phyloP scores from a whole-genome alignment of 1,140 invertebrate species.

The Heterodera carotae region DNA sequence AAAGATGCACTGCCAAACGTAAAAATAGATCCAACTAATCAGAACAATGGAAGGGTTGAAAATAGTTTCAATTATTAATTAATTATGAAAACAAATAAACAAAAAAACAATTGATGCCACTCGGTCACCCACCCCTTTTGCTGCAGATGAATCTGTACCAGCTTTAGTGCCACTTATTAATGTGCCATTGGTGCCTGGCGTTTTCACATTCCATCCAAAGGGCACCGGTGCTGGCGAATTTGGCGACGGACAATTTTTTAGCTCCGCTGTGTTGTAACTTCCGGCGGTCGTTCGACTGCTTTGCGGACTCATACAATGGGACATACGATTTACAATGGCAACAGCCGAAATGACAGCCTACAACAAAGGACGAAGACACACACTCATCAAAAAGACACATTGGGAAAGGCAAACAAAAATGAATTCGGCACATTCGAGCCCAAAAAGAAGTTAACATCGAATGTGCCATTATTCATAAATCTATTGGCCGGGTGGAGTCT shows the following conservation, averaged over 20 bases:
- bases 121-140: not conserved
- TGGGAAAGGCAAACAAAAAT: too few species aligned
- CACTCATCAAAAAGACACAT: conserved; percentile 36
- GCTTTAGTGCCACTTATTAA: not conserved
- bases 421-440: too few species aligned
- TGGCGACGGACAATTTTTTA: not conserved
- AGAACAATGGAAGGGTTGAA: too few species aligned
- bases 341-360: conserved; percentile 64
- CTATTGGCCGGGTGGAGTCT: too few species aligned
- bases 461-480: too few species aligned
- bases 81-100: too few species aligned
- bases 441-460: too few species aligned
- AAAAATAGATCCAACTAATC: too few species aligned
- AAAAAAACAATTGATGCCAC: not conserved
- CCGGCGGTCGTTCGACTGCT: conserved; percentile 36
- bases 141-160: not conserved
- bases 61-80: too few species aligned
- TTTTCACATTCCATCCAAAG: not conserved
- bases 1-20: too few species aligned
- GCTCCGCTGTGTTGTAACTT: conserved; percentile 28
- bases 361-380: conserved; percentile 31
- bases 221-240: not conserved
- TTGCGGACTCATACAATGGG: conserved; percentile 51
- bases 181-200: not conserved
- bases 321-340: conserved; percentile 64